Conservation (phyloP, 2,888 invertebrate species). For the Drosophila antonietae region DNA sequence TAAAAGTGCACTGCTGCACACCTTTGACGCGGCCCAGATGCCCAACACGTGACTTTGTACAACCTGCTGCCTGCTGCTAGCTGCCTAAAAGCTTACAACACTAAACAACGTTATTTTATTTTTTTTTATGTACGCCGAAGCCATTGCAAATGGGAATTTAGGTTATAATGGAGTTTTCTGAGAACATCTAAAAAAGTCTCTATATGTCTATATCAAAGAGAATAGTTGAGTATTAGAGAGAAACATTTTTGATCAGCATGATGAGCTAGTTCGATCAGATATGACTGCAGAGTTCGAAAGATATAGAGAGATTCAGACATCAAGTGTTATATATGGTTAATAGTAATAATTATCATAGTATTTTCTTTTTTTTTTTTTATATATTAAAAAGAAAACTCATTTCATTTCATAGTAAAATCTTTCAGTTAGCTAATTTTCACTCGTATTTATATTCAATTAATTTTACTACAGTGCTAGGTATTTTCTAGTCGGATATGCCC, state of each 20-base stretch:
- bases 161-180: not conserved
- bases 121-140: not conserved
- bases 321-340: too few species aligned
- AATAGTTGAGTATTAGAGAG: not conserved
- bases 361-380: too few species aligned
- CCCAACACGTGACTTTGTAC: slow-evolving; percentile 36
- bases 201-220: too few species aligned
- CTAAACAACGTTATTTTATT: slow-evolving; percentile 15
- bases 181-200: not conserved
- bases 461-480: not conserved
- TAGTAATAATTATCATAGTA: too few species aligned
- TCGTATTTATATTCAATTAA: not conserved
- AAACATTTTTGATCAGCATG: not conserved
- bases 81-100: slow-evolving; percentile 47
- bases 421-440: not conserved
- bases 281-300: too few species aligned
- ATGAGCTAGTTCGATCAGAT: not conserved
- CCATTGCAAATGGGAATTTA: slow-evolving; percentile 7
- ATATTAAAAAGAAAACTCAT: too few species aligned
- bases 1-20: slow-evolving; percentile 36
- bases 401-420: too few species aligned
- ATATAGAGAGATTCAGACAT: too few species aligned
- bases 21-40: slow-evolving; percentile 28
- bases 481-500: not conserved
- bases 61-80: slow-evolving; percentile 37